Base-by-base conservation (phyloP, 2,113 vertebrate species). In the Catharus fuscescens region DNA sequence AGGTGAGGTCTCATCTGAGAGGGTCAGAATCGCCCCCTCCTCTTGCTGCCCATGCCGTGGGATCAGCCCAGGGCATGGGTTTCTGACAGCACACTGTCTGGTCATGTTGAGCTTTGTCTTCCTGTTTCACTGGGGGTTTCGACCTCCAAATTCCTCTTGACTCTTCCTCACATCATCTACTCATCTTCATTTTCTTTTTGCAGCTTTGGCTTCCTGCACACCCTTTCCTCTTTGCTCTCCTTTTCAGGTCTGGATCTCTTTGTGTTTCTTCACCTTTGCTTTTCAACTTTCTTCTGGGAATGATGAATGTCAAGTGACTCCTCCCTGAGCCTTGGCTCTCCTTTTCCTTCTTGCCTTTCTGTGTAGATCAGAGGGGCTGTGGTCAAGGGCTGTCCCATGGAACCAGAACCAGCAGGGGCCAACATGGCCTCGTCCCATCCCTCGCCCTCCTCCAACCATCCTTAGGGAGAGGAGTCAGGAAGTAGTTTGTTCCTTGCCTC, bases 351-450 rank as follows among this genome's bases (percentile, higher is more conserved):
- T 45, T 42, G 14, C 26, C 29, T 69, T 57, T 26, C 61, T 25
- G 0, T 6, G 10, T 17, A 50, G 44, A 25, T 32, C 5, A 48
- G 13, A 59, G 16, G 40, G 56, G 25, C 57, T 56, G 36, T 21
- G 38, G 24, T 64, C 31, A n/a, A 42, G 72, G 65, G 64, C 8
- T 78, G 31, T 53, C 8, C 3, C 7, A 1, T 14, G 32, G 36
- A 36, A 57, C 17, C 7, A n/a, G 66, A 44, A 44, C 31, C 2
- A 9, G 17, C 11, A 8, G 48, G 5, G 54, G 47, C 48, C 38
- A 48, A 7, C 1, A 0, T 11, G 21, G 29, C 54, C 31, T 53
- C 3, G 1, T 15, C 40, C 50, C 24, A 45, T 74, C 20, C 25
- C 38, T 64, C 8, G 2, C 34, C 21, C 12, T 65, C 21, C 53